Evolutionary conservation across 2,113 vertebrate species (phyloP), one percentile per base, ranked within the genome.

Genomic region (Meriones unguiculatus): DNA sequence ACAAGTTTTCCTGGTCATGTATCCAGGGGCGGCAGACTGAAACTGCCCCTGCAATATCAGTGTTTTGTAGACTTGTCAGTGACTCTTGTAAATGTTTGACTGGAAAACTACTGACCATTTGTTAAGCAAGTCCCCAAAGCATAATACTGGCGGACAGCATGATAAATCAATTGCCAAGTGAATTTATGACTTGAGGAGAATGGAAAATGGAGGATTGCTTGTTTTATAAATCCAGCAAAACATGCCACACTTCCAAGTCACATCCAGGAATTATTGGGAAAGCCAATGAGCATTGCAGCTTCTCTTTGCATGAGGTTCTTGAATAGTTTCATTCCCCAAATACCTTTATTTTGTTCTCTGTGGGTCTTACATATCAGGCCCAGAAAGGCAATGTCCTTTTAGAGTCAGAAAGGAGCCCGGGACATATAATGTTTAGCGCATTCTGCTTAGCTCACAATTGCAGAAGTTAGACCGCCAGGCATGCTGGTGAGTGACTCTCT

Each of bases 191-290:
- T 90, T 69, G 86, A 54, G 46, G 18, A 84, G 11, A 59, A 15
- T 11, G 15, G 15, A 84, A 8, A 59, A 15, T 11, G 15, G 15
- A 77, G 12, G 8, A 77, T 94, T 62, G 5, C 30, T 77, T 88
- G 82, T 82, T 95, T 70, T 80, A 30, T 57, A 87, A 81, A 89
- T 78, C 30, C 35, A 92, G 77, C 80, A 46, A 86, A 86, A 18
- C 25, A 1, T 50, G 65, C 4, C 73, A 9, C 50, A 62, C 57
- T n/a, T 88, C 35, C 12, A 46, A 46, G 6, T 78, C 59, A 92
- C 30, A 76, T 50, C 20, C 41, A 12, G 12, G 41, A 32, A 92
- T 69, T 69, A 76, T 88, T 80, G 90, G 38, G 86, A 91, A 96
- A 91, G 25, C 35, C n/a, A 89, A 57, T 76, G 76, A 88, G 75